Conservation (phyloP, 2,113 vertebrate species). For the Malurus alboscapulatus region DNA sequence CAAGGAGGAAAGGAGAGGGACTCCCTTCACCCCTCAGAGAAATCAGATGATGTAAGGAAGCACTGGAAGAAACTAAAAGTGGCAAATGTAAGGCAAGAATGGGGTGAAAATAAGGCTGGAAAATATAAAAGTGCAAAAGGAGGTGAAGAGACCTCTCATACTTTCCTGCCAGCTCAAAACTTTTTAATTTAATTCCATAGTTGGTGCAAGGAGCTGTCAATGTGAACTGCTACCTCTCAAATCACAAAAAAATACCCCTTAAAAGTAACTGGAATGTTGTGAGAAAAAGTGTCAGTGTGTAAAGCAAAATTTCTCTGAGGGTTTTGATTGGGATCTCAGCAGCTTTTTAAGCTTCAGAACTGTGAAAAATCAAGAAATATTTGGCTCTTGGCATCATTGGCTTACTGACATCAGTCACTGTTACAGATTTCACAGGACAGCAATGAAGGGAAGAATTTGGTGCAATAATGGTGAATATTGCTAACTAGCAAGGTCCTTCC, state of each 20-base stretch:
- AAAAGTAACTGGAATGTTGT: background rate
- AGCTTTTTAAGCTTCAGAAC: background rate
- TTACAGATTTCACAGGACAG: background rate
- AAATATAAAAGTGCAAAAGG: background rate
- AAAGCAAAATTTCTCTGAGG: background rate
- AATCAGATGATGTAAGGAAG: background rate
- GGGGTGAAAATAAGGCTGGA: background rate
- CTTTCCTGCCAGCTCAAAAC: background rate
- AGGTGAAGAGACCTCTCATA: background rate
- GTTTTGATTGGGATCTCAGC: background rate
- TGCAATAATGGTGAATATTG: background rate
- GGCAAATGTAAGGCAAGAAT: background rate
- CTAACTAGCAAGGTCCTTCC: background rate
- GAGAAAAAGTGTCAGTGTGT: background rate
- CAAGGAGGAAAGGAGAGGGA: background rate
- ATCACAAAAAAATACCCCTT: background rate
- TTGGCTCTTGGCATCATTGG: background rate
- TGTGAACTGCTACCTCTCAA: background rate
- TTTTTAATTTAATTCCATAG: background rate
- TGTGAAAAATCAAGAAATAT: background rate
- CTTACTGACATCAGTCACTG: background rate
- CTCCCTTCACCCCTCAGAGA: background rate
- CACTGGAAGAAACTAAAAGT: background rate
- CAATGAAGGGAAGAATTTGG: background rate
- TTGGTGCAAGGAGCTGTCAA: background rate